These are phyloP conservation scores for Cyaniris semiargus DNA, from an alignment of 2,888 invertebrate species.

Conservation along the genomic window DNA sequence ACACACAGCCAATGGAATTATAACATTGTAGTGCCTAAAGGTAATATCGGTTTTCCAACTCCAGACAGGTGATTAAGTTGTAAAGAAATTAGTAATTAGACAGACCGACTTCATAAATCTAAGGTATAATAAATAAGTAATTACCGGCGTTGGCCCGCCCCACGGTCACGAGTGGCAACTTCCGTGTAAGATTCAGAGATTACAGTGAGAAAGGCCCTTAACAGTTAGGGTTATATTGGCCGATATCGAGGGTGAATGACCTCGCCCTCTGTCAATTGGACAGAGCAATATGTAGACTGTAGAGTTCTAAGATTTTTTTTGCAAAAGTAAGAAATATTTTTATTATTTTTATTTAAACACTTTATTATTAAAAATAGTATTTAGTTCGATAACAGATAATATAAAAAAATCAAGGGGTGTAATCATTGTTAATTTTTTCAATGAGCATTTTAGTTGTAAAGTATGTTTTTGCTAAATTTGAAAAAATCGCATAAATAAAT, in stretches of 20 bases:
- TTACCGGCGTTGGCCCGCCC: conserved; percentile 41
- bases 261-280: conserved; percentile 54
- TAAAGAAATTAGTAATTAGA: conserved; percentile 23
- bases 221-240: conserved; percentile 54
- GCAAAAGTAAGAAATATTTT: background rate
- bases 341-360: conserved; percentile 1
- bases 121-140: conserved; percentile 40
- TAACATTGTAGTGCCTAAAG: background rate
- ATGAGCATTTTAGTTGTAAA: too few species aligned
- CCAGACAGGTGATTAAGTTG: background rate
- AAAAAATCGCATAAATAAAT: background rate
- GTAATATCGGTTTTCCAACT: background rate
- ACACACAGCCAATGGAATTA: background rate
- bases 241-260: conserved; percentile 55
- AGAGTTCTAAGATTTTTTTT: background rate
- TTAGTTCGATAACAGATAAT: too few species aligned
- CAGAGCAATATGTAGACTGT: conserved; percentile 39
- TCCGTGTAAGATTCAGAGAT: conserved; percentile 50
- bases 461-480: too few species aligned
- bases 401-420: too few species aligned
- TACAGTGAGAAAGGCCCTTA: conserved; percentile 53
- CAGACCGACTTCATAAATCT: conserved; percentile 23
- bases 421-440: too few species aligned
- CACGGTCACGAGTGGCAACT: conserved; percentile 42
- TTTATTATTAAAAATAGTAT: too few species aligned